Evolutionary conservation across 2,113 vertebrate species (phyloP).

Genomic region (Lates calcarifer): DNA sequence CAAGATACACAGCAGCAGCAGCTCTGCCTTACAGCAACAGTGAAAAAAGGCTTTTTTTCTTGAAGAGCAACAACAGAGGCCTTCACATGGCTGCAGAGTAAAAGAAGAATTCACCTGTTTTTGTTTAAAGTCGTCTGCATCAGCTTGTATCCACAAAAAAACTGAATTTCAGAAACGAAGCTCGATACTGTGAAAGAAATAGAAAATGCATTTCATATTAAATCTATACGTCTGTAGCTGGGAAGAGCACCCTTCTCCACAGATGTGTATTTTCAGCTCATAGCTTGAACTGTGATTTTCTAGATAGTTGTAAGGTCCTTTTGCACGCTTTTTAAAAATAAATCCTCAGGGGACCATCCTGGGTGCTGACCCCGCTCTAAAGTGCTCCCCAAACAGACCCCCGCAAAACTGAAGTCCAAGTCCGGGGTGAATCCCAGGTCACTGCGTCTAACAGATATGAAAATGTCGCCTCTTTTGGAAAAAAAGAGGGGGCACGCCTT

Average conservation of each 20-base stretch:
- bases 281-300: conserved; percentile 20
- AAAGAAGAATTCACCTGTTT: conserved; percentile 30
- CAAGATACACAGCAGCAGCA: conserved; percentile 40
- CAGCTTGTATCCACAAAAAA: background rate
- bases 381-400: conserved; percentile 88
- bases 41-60: background rate
- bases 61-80: conserved; percentile 17
- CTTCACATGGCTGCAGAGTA: background rate
- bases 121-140: conserved; percentile 21
- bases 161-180: background rate
- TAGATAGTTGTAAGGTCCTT: conserved; percentile 38
- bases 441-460: conserved; percentile 99
- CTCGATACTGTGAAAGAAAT: background rate
- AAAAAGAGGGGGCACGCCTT: conserved; percentile 94
- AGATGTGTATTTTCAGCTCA: conserved; percentile 3
- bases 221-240: background rate
- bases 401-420: conserved; percentile 97
- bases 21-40: conserved; percentile 53
- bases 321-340: conserved; percentile 50
- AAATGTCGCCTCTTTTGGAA: conserved; percentile 96
- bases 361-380: conserved; percentile 87
- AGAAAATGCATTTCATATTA: background rate
- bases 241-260: background rate
- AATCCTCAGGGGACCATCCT: conserved; percentile 74
- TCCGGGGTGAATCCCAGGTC: conserved; percentile 99